Evolutionary conservation across 2,888 invertebrate genomes (phyloP).

Genomic region (Allolobophora icterica): DNA sequence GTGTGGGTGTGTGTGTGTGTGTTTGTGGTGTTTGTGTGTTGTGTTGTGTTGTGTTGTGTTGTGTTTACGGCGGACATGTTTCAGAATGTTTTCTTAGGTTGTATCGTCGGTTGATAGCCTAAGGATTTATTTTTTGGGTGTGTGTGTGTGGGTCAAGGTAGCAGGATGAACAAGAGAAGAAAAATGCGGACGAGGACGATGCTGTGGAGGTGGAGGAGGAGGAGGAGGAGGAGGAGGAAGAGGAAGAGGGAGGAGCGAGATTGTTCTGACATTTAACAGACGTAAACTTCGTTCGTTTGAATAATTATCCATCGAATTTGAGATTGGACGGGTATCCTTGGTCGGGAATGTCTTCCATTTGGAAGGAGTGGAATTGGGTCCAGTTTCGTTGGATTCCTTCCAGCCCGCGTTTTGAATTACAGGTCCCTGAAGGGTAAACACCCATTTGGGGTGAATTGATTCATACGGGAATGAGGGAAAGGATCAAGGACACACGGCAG

Average conservation of each 20-base stretch:
- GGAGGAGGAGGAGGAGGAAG: neutral
- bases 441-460: neutral
- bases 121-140: neutral
- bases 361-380: neutral
- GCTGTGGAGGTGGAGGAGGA: too few species aligned
- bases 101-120: neutral
- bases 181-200: too few species aligned
- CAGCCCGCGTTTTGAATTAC: neutral
- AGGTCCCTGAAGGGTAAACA: neutral
- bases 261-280: conserved; percentile 17
- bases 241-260: neutral
- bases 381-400: conserved; percentile 1
- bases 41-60: too few species aligned
- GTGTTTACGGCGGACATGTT: neutral
- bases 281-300: neutral
- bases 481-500: neutral
- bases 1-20: neutral
- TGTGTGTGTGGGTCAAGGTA: neutral
- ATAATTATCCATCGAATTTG: neutral
- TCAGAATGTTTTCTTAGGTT: conserved; percentile 8
- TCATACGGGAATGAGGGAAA: neutral
- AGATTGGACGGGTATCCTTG: too few species aligned
- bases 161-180: neutral
- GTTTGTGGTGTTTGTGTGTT: too few species aligned
- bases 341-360: neutral